Base-by-base conservation (phyloP, 2,888 invertebrate genomes). In the Nasonovia ribisnigri region DNA sequence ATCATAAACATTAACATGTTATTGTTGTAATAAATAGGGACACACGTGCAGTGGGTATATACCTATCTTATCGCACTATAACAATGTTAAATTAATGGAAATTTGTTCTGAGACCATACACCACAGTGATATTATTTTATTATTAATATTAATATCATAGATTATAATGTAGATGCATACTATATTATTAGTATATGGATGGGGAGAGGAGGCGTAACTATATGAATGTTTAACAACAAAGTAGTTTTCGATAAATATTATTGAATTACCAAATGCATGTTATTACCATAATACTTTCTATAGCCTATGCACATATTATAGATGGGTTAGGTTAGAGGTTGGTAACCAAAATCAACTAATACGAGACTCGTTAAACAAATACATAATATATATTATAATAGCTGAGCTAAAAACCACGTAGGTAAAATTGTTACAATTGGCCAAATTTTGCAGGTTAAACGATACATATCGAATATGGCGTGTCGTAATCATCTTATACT, bases 391-490 rank as follows among this genome's bases (percentile, higher is more conserved):
- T 43, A 46, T 29, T 36, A 46, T 46, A 46, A 10, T 11, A 29
- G 29, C 24, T 54, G 54, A 42, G 8, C 57, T 89, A 43, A 89
- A 57, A 57, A 60, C 43, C 57, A 29, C 29, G 88, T 43, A 43
- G 8, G 36, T 24, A 42, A 57, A 57, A 57, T 43, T 57, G 13
- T 88, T 57, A 89, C 88, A 57, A 89, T 57, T 43, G 57, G 57
- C 43, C 42, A 51, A 77, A 77, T 90, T 77, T 26, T 6, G 24
- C 46, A 5, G 26, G 67, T 42, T 42, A 84, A 91, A 91, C 91
- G 91, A 91, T 51, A 77, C 77, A 77, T 77, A 84, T 84, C 91
- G 29, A 54, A 88, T 84, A 36, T 48, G 43, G 57, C 88, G 54
- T 36, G 42, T 42, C 88, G 54, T 36, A 90, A 88, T 48, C 36